Conservation (phyloP, 2,797 vertebrate genomes). For the Notolepis coatsorum region DNA sequence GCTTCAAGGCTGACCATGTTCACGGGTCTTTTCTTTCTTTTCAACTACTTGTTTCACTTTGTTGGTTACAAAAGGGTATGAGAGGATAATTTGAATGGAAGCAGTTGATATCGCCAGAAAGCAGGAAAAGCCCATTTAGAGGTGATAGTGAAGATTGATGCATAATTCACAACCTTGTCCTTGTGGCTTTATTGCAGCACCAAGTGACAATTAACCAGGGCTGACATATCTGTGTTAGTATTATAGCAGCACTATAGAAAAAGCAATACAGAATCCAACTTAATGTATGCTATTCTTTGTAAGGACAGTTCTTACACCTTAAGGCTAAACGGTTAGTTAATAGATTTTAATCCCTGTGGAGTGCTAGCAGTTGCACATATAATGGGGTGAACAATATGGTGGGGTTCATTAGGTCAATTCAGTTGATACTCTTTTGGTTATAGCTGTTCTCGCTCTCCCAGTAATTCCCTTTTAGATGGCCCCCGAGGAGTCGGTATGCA, state of each 20-base stretch:
- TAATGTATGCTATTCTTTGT: too few species aligned
- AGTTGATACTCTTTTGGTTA: slow-evolving; percentile 21
- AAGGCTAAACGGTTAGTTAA: too few species aligned
- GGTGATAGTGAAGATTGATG: slow-evolving; percentile 46
- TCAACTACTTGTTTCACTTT: slow-evolving; percentile 62
- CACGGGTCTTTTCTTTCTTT: slow-evolving; percentile 62
- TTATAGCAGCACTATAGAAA: not conserved
- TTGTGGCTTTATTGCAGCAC: slow-evolving; percentile 37
- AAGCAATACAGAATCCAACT: slow-evolving; percentile 27
- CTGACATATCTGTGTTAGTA: too few species aligned
- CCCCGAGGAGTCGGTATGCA: slow-evolving; percentile 23
- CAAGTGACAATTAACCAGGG: slow-evolving; percentile 17
- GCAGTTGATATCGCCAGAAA: slow-evolving; percentile 34
- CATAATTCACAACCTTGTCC: slow-evolving; percentile 33
- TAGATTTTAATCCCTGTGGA: too few species aligned
- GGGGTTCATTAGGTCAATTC: slow-evolving; percentile 21
- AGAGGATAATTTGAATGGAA: slow-evolving; percentile 46
- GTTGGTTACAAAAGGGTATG: slow-evolving; percentile 39
- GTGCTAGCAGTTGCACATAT: too few species aligned
- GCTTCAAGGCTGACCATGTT: slow-evolving; percentile 54
- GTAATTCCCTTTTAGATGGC: slow-evolving; percentile 3
- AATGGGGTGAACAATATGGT: slow-evolving; percentile 25
- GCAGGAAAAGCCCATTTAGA: slow-evolving; percentile 45
- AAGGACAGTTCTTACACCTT: too few species aligned
- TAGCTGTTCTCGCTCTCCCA: not conserved